Conservation (phyloP, 2,888 invertebrate genomes). For the Nomada flava region DNA sequence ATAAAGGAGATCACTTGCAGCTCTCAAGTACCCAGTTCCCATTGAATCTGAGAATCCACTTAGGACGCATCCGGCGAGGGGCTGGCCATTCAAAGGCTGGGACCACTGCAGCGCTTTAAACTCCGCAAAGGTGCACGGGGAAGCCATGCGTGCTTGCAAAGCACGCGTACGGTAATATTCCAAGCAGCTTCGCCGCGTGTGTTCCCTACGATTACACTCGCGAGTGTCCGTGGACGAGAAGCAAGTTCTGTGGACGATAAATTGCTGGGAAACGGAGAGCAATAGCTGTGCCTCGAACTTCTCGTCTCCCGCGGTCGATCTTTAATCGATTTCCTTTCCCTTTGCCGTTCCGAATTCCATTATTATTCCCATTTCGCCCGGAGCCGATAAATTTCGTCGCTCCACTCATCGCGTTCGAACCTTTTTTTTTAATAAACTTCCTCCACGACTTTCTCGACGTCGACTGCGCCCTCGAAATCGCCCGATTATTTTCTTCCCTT, state of each 20-base stretch:
- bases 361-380: slow-evolving; percentile 12
- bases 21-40: slow-evolving; percentile 21
- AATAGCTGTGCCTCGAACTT: background rate
- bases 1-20: slow-evolving; percentile 31
- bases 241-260: slow-evolving; percentile 36
- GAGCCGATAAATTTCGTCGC: slow-evolving; percentile 9
- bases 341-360: background rate
- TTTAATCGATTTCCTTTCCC: slow-evolving; percentile 41
- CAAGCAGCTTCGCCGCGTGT: no score
- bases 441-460: background rate
- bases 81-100: slow-evolving; percentile 24
- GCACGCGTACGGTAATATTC: no score
- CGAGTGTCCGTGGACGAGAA: background rate
- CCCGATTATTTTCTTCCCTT: background rate
- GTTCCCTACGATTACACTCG: no score
- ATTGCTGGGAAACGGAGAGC: slow-evolving; percentile 19
- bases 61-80: slow-evolving; percentile 4
- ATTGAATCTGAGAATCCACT: slow-evolving; percentile 45
- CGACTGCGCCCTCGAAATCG: background rate
- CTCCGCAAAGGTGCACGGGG: slow-evolving; percentile 8
- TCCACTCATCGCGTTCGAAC: slow-evolving; percentile 1
- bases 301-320: slow-evolving; percentile 12
- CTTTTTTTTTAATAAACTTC: slow-evolving; percentile 13
- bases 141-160: slow-evolving; percentile 26
- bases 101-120: slow-evolving; percentile 29